These are phyloP conservation scores for Helobdella robusta DNA, from an alignment of 2,888 invertebrate species.

Conservation along the genomic window DNA sequence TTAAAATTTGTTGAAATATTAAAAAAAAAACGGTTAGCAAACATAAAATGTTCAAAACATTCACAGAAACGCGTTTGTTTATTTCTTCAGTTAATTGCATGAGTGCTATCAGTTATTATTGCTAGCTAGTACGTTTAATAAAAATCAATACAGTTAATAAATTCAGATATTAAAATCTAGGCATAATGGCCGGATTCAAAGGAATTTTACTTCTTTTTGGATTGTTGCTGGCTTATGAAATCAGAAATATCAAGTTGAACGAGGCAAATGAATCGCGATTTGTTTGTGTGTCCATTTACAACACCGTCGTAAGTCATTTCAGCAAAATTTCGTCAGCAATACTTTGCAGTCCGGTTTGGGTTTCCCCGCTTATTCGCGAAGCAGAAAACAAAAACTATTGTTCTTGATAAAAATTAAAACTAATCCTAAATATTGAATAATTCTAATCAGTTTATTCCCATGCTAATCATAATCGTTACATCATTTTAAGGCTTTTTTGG, in stretches of 20 bases:
- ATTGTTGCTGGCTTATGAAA: conserved; percentile 93
- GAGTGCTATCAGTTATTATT: too few relatives aligned
- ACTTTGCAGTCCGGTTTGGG: too few relatives aligned
- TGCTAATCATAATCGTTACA: neutral
- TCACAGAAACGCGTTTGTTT: too few relatives aligned
- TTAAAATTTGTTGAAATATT: too few relatives aligned
- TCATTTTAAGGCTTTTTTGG: too few relatives aligned
- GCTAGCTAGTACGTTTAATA: too few relatives aligned
- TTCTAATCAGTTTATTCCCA: neutral
- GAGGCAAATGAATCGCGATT: conserved; percentile 96
- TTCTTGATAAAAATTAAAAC: neutral
- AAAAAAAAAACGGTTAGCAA: too few relatives aligned
- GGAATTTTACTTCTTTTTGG: conserved; percentile 92
- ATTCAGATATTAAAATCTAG: conserved; percentile 53
- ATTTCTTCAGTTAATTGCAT: too few relatives aligned
- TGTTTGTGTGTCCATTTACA: conserved; percentile 98
- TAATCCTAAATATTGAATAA: neutral
- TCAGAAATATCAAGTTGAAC: conserved; percentile 82
- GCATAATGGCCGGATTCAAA: conserved; percentile 90
- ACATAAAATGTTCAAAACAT: too few relatives aligned
- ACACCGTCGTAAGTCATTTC: conserved; percentile 65
- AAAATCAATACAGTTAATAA: neutral
- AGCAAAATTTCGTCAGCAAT: neutral
- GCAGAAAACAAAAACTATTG: too few relatives aligned
- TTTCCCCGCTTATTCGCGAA: too few relatives aligned